phyloP scores from a whole-genome alignment of 2,888 invertebrate species.

The Anthrax anthrax region DNA sequence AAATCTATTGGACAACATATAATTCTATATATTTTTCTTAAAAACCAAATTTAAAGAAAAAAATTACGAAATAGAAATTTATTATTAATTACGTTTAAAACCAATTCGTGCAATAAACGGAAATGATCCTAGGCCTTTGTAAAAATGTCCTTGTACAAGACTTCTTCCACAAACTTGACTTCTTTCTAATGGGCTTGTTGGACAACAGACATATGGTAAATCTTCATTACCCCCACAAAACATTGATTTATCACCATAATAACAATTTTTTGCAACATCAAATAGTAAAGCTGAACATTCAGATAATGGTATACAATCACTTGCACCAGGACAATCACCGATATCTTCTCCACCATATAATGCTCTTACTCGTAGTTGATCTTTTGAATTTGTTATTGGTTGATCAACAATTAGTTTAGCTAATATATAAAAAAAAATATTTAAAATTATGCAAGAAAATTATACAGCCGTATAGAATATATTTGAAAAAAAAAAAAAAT shows the following conservation, averaged over 20 bases:
- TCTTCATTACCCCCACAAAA: conserved; percentile 32
- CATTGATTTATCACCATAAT: conserved; percentile 31
- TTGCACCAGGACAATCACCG: conserved; percentile 25
- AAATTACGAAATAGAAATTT: not conserved
- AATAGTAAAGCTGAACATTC: conserved; percentile 32
- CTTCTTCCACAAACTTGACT: conserved; percentile 47
- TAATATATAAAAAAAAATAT: too few species aligned
- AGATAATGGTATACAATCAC: conserved; percentile 31
- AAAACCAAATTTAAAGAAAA: not conserved
- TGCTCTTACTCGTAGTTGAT: conserved; percentile 17
- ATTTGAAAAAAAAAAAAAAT: not conserved
- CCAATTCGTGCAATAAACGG: conserved; percentile 66
- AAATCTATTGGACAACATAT: conserved; percentile 39
- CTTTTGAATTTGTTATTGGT: not conserved
- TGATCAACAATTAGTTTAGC: conserved; percentile 1
- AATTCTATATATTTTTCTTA: not conserved
- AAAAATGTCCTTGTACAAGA: conserved; percentile 48
- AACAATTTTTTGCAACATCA: conserved; percentile 32
- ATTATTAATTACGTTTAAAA: conserved; percentile 48
- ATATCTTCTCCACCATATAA: conserved; percentile 19
- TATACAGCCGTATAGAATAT: too few species aligned
- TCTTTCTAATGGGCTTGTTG: conserved; percentile 30
- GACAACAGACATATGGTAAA: conserved; percentile 33
- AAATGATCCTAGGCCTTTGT: conserved; percentile 54
- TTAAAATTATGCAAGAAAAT: too few species aligned